phyloP scores from a whole-genome alignment of 2,113 vertebrate genomes.

The Triplophysa siluroides region DNA sequence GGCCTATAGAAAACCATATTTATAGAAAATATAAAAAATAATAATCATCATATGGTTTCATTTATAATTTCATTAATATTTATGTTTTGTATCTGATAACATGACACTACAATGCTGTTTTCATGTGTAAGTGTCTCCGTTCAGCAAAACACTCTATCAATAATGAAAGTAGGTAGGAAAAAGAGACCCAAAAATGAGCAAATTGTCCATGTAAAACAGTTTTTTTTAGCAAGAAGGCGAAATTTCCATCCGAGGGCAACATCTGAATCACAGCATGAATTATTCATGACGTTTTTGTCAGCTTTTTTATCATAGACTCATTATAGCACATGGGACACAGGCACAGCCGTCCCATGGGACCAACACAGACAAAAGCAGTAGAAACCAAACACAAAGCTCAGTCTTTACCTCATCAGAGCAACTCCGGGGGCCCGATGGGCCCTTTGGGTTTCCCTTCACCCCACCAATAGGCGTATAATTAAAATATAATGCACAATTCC shows the following conservation, averaged over 20 bases:
- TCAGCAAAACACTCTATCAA: background rate
- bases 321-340: slow-evolving; percentile 66
- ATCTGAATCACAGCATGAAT: slow-evolving; percentile 61
- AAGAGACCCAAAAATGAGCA: slow-evolving; percentile 32
- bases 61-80: too few species aligned
- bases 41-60: too few species aligned
- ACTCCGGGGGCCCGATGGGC: slow-evolving; percentile 60
- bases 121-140: background rate
- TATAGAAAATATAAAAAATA: too few species aligned
- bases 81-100: too few species aligned
- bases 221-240: slow-evolving; percentile 49
- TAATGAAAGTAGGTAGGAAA: background rate
- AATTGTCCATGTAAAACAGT: slow-evolving; percentile 13
- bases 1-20: too few species aligned
- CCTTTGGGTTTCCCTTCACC: slow-evolving; percentile 47
- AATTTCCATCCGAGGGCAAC: slow-evolving; percentile 70
- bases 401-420: slow-evolving; percentile 35
- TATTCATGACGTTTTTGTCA: slow-evolving; percentile 74
- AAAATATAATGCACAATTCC: slow-evolving; percentile 53
- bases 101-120: too few species aligned
- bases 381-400: slow-evolving; percentile 42
- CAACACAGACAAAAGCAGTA: slow-evolving; percentile 63
- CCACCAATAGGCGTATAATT: slow-evolving; percentile 60
- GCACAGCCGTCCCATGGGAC: slow-evolving; percentile 42
- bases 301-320: slow-evolving; percentile 73